Conservation (phyloP, 2,113 vertebrate species). For the Bos javanicus region DNA sequence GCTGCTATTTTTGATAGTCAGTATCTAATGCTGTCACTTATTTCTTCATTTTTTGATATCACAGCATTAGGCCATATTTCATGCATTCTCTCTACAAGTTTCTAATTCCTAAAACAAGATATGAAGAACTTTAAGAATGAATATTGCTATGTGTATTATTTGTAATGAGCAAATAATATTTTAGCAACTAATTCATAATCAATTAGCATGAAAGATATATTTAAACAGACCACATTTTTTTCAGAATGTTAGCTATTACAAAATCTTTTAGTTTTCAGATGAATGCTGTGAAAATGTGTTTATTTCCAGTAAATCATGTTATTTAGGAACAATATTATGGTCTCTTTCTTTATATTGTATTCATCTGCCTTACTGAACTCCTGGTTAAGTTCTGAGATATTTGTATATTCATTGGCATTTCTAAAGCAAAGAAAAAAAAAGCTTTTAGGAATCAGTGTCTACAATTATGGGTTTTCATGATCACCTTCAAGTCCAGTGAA, state of each 20-base stretch:
- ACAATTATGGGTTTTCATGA: neutral
- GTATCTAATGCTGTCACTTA: neutral
- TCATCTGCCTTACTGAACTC: neutral
- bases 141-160: neutral
- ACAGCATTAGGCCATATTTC: neutral
- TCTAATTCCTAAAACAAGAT: neutral
- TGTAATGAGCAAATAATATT: neutral
- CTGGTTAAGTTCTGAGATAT: neutral
- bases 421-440: neutral
- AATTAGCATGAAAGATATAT: neutral
- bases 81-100: neutral
- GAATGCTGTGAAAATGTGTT: neutral
- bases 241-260: neutral
- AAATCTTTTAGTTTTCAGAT: neutral
- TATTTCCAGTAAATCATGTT: neutral
- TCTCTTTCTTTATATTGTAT: neutral
- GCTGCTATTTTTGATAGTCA: neutral
- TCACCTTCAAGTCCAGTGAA: neutral
- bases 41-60: neutral
- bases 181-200: neutral
- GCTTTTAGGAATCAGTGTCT: neutral
- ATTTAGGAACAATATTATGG: neutral
- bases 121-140: neutral
- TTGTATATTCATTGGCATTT: neutral
- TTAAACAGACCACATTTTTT: neutral